These are phyloP conservation scores for Meriones psammophilus DNA, from an alignment of 2,797 vertebrate species.

Conservation along the genomic window DNA sequence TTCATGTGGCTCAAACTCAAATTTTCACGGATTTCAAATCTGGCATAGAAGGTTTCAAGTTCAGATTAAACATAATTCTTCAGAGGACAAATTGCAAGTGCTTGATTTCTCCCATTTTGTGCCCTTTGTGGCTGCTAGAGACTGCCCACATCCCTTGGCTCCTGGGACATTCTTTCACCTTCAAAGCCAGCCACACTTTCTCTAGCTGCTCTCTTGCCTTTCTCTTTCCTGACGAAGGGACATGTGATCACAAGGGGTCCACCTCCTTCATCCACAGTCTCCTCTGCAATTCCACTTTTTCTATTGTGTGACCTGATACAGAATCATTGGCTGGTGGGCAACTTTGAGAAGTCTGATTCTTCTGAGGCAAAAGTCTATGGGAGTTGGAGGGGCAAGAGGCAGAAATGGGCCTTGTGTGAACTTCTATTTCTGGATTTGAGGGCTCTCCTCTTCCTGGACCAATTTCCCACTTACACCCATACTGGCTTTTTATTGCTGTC, in stretches of 20 bases:
- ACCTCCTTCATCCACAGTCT: background rate
- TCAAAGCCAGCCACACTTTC: background rate
- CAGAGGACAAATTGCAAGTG: background rate
- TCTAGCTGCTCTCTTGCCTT: background rate
- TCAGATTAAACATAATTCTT: background rate
- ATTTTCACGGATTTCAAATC: background rate
- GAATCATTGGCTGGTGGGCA: background rate
- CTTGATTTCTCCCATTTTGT: background rate
- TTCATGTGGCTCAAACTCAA: background rate
- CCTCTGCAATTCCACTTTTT: background rate
- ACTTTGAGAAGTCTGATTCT: background rate
- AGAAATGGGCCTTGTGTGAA: background rate
- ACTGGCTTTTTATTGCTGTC: background rate
- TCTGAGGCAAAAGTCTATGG: accelerated
- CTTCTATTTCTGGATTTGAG: background rate
- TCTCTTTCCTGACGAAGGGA: no score
- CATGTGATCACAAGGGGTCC: background rate
- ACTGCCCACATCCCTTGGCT: no score
- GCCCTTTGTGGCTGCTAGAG: background rate
- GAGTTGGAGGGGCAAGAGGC: no score
- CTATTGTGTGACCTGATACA: accelerated
- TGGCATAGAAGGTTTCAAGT: background rate
- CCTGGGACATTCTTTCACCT: background rate
- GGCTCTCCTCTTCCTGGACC: background rate
- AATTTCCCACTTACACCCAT: background rate